Percentiles rank a stretch among this genome's conserved stretches.
Evolutionary conservation across 2,797 vertebrate genomes (phyloP).

Genomic region (Dromococcyx pavoninus): DNA sequence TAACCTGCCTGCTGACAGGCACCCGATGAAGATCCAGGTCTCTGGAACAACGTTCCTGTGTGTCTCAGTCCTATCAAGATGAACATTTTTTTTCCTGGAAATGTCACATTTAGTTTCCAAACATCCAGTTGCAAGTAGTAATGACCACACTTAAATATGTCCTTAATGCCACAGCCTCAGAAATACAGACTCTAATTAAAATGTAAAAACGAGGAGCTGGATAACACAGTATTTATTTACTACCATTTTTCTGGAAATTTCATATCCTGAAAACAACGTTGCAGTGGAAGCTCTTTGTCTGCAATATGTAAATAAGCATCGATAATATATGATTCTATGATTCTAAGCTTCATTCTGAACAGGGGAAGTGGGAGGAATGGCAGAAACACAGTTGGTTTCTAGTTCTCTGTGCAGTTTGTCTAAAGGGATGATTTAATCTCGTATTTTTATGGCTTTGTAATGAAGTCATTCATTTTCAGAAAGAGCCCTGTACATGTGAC

Average conservation of each 20-base stretch:
- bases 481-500: not conserved
- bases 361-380: not conserved
- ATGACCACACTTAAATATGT: not conserved
- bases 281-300: not conserved
- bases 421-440: not conserved
- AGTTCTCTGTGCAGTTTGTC: not conserved
- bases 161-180: not conserved
- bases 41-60: not conserved
- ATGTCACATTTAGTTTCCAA: not conserved
- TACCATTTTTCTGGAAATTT: not conserved
- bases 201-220: not conserved
- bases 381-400: not conserved
- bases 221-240: not conserved
- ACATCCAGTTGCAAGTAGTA: not conserved
- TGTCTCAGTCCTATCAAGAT: not conserved
- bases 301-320: fast-evolving
- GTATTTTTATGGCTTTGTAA: not conserved
- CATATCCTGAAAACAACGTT: not conserved
- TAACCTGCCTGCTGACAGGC: not conserved
- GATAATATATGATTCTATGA: not conserved
- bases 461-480: not conserved
- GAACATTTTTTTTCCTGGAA: not conserved
- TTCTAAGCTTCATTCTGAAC: not conserved
- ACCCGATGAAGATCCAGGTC: not conserved
- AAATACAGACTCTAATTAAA: not conserved